A percentile compares a stretch with the other conserved stretches of the same genome.
Evolutionary conservation across 92 coral and sea anemone species (phyloP).

Genomic region (Phymanthus crucifer): DNA sequence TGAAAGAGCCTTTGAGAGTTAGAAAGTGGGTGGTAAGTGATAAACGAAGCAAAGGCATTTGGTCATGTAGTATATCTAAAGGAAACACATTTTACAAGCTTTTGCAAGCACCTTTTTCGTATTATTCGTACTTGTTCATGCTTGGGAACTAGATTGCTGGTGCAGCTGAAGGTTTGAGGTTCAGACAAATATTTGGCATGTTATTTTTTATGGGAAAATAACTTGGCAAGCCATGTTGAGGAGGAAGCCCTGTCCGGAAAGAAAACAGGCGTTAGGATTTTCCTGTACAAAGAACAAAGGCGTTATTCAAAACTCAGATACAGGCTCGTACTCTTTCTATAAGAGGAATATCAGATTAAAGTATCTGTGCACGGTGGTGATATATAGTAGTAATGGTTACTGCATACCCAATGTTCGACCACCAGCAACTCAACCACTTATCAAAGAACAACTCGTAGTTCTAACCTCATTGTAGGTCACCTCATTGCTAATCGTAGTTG

Average conservation of each 20-base stretch:
- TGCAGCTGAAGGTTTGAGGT: too few relatives aligned
- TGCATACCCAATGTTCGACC: neutral
- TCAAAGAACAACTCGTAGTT: neutral
- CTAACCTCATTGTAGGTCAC: slow-evolving; percentile 6
- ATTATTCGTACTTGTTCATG: too few relatives aligned
- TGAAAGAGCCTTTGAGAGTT: neutral
- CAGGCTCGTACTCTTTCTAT: neutral
- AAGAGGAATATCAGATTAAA: neutral
- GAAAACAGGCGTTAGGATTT: neutral
- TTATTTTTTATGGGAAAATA: neutral
- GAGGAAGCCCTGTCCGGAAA: neutral
- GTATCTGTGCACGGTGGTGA: too few relatives aligned
- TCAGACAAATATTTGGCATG: neutral
- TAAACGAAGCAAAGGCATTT: neutral
- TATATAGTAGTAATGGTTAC: too few relatives aligned
- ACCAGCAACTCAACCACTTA: neutral
- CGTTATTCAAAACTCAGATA: neutral
- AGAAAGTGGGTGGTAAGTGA: slow-evolving; percentile 3
- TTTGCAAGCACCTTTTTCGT: neutral
- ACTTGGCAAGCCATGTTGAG: neutral
- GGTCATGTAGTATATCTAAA: neutral
- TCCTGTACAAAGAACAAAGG: neutral
- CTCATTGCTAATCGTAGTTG: slow-evolving; percentile 9
- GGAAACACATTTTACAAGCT: neutral
- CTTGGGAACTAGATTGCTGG: too few relatives aligned